Base-by-base conservation (phyloP, 2,888 invertebrate genomes). In the Melanophora roralis region DNA sequence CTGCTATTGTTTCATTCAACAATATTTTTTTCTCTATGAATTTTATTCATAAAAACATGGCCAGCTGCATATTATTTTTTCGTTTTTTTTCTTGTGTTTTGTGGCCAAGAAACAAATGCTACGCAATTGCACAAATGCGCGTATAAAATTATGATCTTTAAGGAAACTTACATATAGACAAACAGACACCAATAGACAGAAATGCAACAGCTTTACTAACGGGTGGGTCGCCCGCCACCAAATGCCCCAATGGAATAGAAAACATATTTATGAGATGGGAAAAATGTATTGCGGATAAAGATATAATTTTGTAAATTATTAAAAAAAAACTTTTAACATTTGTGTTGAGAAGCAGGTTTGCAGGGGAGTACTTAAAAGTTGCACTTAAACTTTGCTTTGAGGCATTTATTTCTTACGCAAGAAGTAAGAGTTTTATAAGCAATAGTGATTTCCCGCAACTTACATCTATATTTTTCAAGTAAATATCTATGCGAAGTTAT, bases 71-170 rank as follows among this genome's bases (percentile, higher is more conserved):
- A 27, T 36, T 53, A 21, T 16, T 55, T 8, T 21, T 38, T 34
- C 32, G 47, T 11, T 57, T 14, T 16, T 36, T 34, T n/a, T 34
- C 43, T 34, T 9, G 19, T 14, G 32, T 32, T 65, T 74, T 74
- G 47, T 38, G 34, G 47, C 32, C n/a, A 12, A 59, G 65, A 78
- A 68, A 62, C 74, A 69, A 71, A 64, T 36, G 67, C 80, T 80
- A 80, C 80, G 80, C 80, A 80, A 68, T 68, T 64, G 72, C 55
- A 76, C 57, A 80, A 76, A 76, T 68, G 71, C 80, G 80, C 67
- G 75, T 75, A 65, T 53, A 75, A 79, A 69, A 53, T 51, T 64
- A 53, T 65, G 38, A 34, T 64, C 51, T 74, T 64, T 51, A 62
- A 64, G 21, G 57, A 76, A 71, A 76, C n/a, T n/a, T n/a, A n/a